phyloP scores from a whole-genome alignment of 2,888 invertebrate genomes.

The Busseola fusca region DNA sequence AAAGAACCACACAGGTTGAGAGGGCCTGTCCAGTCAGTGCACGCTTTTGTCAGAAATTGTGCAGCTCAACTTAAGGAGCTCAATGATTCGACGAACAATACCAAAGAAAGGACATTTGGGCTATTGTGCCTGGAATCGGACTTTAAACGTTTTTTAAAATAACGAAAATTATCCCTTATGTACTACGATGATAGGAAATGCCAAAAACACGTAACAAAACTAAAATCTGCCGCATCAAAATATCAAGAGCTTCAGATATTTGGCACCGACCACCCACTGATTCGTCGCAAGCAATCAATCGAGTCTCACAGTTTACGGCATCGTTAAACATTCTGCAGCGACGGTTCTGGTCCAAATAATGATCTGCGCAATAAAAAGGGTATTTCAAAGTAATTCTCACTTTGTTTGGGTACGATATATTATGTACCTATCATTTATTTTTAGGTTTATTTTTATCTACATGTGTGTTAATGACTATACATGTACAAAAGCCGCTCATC shows the following conservation, averaged over 20 bases:
- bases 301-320: conserved; percentile 32
- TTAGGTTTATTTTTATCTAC: conserved; percentile 10
- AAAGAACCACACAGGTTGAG: too few relatives aligned
- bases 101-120: too few relatives aligned
- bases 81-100: too few relatives aligned
- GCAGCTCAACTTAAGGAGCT: too few relatives aligned
- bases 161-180: too few relatives aligned
- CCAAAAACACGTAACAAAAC: not conserved
- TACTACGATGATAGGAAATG: too few relatives aligned
- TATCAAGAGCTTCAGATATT: conserved; percentile 2
- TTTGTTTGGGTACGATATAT: conserved; percentile 25
- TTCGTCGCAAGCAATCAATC: conserved; percentile 42
- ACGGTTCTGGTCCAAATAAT: conserved; percentile 37
- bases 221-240: not conserved
- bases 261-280: conserved; percentile 13
- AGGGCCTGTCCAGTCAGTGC: too few relatives aligned
- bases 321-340: conserved; percentile 41
- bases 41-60: too few relatives aligned
- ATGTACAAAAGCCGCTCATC: too few relatives aligned
- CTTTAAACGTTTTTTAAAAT: too few relatives aligned
- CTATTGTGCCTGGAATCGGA: too few relatives aligned
- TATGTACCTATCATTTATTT: conserved; percentile 31
- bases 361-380: conserved; percentile 35
- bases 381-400: conserved; percentile 41
- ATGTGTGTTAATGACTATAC: too few relatives aligned